phyloP scores from a whole-genome alignment of 2,797 vertebrate species.

The Neosilurus hyrtlii region DNA sequence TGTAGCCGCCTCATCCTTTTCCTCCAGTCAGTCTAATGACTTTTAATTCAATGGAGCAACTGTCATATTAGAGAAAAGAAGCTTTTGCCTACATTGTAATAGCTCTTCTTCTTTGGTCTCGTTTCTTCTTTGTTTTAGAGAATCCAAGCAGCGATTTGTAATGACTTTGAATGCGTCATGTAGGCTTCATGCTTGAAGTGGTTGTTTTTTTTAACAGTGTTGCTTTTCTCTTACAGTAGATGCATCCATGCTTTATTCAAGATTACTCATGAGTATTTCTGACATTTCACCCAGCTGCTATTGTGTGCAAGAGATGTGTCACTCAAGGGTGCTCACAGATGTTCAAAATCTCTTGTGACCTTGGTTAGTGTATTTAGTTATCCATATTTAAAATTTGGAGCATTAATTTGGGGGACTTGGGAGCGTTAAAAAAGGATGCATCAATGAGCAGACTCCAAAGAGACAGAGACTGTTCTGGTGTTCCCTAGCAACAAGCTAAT shows the following conservation, averaged over 20 bases:
- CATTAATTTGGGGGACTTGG: neutral
- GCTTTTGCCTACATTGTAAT: slow-evolving; percentile 33
- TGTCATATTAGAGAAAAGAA: slow-evolving; percentile 43
- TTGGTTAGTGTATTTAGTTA: slow-evolving; percentile 4
- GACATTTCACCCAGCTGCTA: neutral
- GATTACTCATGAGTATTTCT: slow-evolving; percentile 26
- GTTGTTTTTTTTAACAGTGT: slow-evolving; percentile 9
- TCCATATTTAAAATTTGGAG: slow-evolving; percentile 20
- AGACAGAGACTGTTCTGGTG: slow-evolving; percentile 50
- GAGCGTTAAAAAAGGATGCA: slow-evolving; percentile 25
- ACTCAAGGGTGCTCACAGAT: slow-evolving; percentile 4
- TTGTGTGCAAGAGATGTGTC: slow-evolving; percentile 4
- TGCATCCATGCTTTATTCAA: slow-evolving; percentile 1
- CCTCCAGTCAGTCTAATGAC: slow-evolving; percentile 34
- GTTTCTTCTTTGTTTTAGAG: slow-evolving; percentile 24
- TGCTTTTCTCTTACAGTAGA: slow-evolving; percentile 4
- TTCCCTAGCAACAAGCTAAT: slow-evolving; percentile 59
- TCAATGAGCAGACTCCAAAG: slow-evolving; percentile 37
- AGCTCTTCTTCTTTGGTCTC: slow-evolving; percentile 13
- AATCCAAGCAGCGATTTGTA: neutral
- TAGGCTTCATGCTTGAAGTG: slow-evolving; percentile 24
- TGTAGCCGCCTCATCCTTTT: slow-evolving; percentile 39
- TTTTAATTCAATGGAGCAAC: slow-evolving; percentile 35
- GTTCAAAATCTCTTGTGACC: slow-evolving; percentile 14
- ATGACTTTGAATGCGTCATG: slow-evolving; percentile 16